Evolutionary conservation across 2,797 vertebrate genomes (phyloP), one percentile per base, ranked within the genome.

Genomic region (Champsocephalus esox): DNA sequence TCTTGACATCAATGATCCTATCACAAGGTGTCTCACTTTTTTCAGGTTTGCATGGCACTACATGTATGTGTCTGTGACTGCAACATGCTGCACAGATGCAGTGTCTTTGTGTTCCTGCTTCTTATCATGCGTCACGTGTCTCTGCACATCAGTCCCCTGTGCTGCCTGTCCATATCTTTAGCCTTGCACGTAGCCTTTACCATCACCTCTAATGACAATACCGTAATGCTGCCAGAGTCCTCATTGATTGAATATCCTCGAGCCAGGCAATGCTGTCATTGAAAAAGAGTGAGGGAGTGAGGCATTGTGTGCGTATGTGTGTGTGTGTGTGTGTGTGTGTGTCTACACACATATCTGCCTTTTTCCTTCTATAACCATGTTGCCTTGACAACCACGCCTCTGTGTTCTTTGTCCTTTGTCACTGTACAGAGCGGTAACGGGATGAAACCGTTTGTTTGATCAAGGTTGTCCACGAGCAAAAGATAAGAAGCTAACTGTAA

Each of bases 311-410:
- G 64, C 63, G 57, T 4, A 34, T 11, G 52, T 19, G 63, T 52
- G 70, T 32, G 12, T 45, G 44, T 55, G 21, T 34, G 64, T 66
- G 57, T 4, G 63, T 52, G 70, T 32, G n/a, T 17, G 54, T 4
- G 13, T 24, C 32, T 52, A n/a, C 46, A 4, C 71, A 80, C 84
- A 68, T 66, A 68, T 76, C 79, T 79, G 80, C 81, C 70, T 81
- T 82, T 85, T 81, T 84, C 87, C 79, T 89, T 84, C 82, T 73
- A 51, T 86, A 83, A 70, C 84, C 79, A 77, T 51, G 91, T 93
- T 93, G 87, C 91, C 91, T 87, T 91, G 93, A 89, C 93, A 88
- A 94, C 93, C 87, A 75, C 54, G 70, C 80, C 73, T 86, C 79
- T 74, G 83, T 88, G 79, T 86, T 88, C 82, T 83, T 73, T 81